Conservation (phyloP, 2,888 invertebrate species). For the Strigamia crassipes region DNA sequence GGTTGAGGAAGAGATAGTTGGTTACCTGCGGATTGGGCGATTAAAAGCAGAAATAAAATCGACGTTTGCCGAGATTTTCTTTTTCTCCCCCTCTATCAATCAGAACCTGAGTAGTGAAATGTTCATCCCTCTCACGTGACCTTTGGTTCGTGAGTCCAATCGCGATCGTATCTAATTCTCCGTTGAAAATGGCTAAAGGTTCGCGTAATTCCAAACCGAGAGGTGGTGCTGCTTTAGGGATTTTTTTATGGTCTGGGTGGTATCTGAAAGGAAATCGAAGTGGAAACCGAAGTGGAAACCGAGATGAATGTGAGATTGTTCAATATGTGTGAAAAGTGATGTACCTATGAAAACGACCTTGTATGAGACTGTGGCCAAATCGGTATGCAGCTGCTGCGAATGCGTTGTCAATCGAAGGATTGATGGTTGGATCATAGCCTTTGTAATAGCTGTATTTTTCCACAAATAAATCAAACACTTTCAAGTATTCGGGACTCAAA, state of each 20-base stretch:
- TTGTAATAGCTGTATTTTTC: conserved; percentile 53
- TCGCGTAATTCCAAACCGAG: conserved; percentile 46
- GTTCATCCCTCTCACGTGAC: conserved; percentile 50
- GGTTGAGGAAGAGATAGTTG: conserved; percentile 51
- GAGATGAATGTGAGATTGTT: conserved; percentile 47
- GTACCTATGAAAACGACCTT: conserved; percentile 45
- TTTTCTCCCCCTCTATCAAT: background rate
- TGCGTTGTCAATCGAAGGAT: conserved; percentile 54
- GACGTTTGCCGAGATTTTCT: background rate
- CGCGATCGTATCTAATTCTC: conserved; percentile 50
- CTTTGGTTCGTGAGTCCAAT: conserved; percentile 51
- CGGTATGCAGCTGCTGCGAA: conserved; percentile 56
- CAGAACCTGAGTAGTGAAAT: conserved; percentile 49
- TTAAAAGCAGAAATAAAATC: background rate
- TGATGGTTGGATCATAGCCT: conserved; percentile 52
- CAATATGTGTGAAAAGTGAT: conserved; percentile 6
- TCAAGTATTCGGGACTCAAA: conserved; percentile 51
- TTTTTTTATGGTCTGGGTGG: conserved; percentile 15
- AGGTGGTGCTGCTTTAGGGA: conserved; percentile 41
- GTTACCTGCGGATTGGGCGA: conserved; percentile 50
- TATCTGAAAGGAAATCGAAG: conserved; percentile 36
- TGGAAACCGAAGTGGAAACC: too few species aligned
- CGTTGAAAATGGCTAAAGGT: conserved; percentile 47
- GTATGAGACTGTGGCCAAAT: conserved; percentile 54
- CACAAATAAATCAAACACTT: conserved; percentile 53